Evolutionary conservation across 2,797 vertebrate genomes (phyloP).

Genomic region (Thaleichthys pacificus): DNA sequence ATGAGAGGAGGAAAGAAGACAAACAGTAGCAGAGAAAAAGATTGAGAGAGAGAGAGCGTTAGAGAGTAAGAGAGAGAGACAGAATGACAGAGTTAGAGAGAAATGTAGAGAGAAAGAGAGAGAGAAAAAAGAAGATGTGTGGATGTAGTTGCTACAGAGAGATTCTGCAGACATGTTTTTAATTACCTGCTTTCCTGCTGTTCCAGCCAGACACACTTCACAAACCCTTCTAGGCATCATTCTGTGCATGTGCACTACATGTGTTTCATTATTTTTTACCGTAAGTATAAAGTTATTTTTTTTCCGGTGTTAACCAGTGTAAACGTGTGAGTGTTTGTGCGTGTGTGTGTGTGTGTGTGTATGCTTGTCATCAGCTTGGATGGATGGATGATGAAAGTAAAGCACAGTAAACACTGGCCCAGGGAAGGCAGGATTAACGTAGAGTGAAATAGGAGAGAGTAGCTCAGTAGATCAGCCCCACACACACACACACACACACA

Average conservation of each 20-base stretch:
- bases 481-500: constrained; percentile 11
- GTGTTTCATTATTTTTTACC: too few species aligned
- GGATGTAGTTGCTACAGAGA: neutral
- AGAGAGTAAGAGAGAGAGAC: neutral
- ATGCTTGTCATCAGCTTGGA: constrained; percentile 22
- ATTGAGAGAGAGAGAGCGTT: neutral
- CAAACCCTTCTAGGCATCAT: neutral
- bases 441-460: neutral
- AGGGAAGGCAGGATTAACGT: constrained; percentile 23
- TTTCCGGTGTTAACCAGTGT: constrained; percentile 1
- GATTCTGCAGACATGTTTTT: neutral
- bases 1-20: neutral
- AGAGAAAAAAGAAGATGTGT: constrained; percentile 9
- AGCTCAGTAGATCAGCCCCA: neutral
- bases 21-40: neutral
- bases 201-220: constrained; percentile 18
- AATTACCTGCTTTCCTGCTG: constrained; percentile 34
- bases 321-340: constrained; percentile 4
- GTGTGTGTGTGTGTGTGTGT: constrained; percentile 11
- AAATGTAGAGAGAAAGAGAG: neutral
- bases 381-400: constrained; percentile 22
- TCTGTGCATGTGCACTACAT: neutral
- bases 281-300: neutral
- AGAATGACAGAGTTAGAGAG: neutral
- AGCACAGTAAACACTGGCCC: constrained; percentile 23